Base-by-base conservation (phyloP, 2,113 vertebrate genomes). In the Alexandromys fortis region DNA sequence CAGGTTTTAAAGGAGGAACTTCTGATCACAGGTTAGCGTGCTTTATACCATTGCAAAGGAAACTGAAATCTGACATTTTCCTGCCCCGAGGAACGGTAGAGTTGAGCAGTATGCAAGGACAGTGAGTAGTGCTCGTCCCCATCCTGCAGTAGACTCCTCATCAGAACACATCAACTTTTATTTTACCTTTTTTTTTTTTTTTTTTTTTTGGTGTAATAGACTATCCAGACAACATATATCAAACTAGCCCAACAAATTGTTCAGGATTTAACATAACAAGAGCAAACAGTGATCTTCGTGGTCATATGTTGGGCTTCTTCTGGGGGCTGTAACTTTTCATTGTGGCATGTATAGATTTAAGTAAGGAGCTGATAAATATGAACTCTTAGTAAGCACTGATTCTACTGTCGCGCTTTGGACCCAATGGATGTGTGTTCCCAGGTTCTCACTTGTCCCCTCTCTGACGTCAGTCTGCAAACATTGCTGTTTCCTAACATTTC, bases 1-100 rank as follows among this genome's bases (percentile, higher is more conserved):
- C 94, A 97, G 78, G 73, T 94, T 97, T 97, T 95, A 91, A 96
- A 96, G 90, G 88, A 93, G n/a, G 67, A 67, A 93, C 94, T 97
- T 95, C 68, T 89, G 67, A 92, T 96, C 92, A 88, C 52, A 95
- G 63, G 85, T 94, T 85, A 96, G 86, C 89, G 47, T 94, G 52
- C 77, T 96, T 93, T 91, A 94, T 49, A 9, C 55, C 92, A n/a
- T 82, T 96, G 35, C 63, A 95, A 93, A 96, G 96, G 73, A 96
- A 95, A 96, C 90, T 75, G 4, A 97, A 93, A 93, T 96, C 90
- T 87, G 92, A 86, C 72, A 90, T 58, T 70, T 81, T 87, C 82
- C n/a, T 92, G 13, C 79, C 70, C 81, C 8, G 6, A 97, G 94
- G 72, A 95, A 33, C 94, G 38, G 24, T 73, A 30, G 75, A 96